Conservation (phyloP, 2,797 vertebrate species). For the Arctocebus calabarensis region DNA sequence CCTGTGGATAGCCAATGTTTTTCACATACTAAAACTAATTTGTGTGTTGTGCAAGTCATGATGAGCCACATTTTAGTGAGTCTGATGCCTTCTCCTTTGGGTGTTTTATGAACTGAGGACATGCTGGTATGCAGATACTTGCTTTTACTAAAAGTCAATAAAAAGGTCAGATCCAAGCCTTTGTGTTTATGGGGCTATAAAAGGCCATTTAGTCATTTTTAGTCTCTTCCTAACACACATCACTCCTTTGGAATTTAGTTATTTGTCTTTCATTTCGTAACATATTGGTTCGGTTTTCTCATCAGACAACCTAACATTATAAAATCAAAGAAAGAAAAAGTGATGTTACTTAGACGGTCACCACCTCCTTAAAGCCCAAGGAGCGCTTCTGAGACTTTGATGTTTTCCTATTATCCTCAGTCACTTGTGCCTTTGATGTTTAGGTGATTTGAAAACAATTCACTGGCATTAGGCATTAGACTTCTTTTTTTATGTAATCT, state of each 20-base stretch:
- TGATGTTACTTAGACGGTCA: not conserved
- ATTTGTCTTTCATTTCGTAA: not conserved
- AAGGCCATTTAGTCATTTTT: not conserved
- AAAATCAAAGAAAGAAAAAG: conserved; percentile 49
- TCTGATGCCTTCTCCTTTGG: not conserved
- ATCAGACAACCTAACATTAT: not conserved
- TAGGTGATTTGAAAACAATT: not conserved
- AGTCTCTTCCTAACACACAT: not conserved
- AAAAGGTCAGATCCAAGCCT: not conserved
- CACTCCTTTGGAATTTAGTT: conserved; percentile 34
- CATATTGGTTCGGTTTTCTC: not conserved
- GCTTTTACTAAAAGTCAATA: conserved; percentile 32
- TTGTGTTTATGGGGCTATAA: not conserved
- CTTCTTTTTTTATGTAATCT: not conserved
- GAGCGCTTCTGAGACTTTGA: not conserved
- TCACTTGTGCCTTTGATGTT: not conserved
- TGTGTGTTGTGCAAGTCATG: not conserved
- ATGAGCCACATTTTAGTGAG: not conserved
- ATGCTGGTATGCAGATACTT: not conserved
- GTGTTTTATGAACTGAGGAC: conserved; percentile 14
- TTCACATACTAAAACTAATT: not conserved
- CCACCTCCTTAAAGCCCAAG: not conserved
- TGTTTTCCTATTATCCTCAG: not conserved
- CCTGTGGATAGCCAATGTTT: not conserved
- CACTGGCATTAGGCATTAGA: not conserved